These are phyloP conservation scores for Papilio dardanus DNA, from an alignment of 1,140 invertebrate species.

Conservation along the genomic window DNA sequence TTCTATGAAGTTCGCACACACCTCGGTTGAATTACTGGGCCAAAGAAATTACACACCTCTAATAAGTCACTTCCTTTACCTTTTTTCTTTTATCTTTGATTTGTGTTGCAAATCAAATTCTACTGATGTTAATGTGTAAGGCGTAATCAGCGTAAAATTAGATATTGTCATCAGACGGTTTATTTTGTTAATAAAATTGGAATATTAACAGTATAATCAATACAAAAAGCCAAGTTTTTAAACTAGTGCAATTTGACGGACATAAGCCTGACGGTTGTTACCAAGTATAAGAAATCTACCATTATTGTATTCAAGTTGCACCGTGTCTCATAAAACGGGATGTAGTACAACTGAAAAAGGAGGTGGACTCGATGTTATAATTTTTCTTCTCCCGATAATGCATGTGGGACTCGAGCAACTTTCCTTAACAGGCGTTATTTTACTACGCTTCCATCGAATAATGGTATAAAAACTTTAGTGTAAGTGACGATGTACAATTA, in stretches of 20 bases:
- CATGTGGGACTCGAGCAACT: constrained; percentile 23
- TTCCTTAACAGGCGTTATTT: constrained; percentile 11
- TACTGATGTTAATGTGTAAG: too few species aligned
- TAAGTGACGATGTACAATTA: not conserved
- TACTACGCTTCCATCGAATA: constrained; percentile 9
- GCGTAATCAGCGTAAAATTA: too few species aligned
- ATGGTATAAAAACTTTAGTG: constrained; percentile 17
- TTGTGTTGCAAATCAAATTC: too few species aligned
- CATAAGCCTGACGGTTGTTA: not conserved
- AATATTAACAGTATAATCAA: too few species aligned
- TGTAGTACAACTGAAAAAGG: constrained; percentile 11
- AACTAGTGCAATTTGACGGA: not conserved
- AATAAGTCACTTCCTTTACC: not conserved
- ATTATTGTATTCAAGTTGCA: constrained; percentile 6
- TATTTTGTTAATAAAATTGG: too few species aligned
- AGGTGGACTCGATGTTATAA: constrained; percentile 15
- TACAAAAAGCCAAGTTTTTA: too few species aligned
- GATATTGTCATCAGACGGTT: too few species aligned
- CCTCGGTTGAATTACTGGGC: not conserved
- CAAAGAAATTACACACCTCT: not conserved
- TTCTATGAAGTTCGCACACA: not conserved
- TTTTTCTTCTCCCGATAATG: constrained; percentile 29
- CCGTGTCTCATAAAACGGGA: constrained; percentile 10
- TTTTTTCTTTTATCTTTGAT: not conserved
- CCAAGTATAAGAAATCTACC: not conserved